Conservation (phyloP, 2,113 vertebrate species). For the Ceuthmochares aereus region DNA sequence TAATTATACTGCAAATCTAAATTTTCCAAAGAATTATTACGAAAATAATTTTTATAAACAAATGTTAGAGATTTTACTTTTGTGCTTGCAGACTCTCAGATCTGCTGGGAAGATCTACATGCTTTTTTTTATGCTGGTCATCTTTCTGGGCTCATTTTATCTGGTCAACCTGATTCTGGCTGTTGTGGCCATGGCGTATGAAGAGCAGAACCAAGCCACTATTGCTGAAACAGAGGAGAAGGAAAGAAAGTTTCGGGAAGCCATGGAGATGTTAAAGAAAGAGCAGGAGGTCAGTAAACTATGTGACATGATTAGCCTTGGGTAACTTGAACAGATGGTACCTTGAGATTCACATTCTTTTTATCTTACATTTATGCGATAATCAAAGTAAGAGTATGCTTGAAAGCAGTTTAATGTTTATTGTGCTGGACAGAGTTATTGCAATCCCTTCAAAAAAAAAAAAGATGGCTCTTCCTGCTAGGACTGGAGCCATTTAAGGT, state of each 20-base stretch:
- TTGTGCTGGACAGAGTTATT: neutral
- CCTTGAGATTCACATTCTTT: neutral
- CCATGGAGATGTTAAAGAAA: slow-evolving; percentile 92
- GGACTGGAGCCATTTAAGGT: neutral
- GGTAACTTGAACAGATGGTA: neutral
- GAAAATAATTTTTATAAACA: neutral
- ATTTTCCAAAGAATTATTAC: neutral
- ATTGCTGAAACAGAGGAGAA: slow-evolving; percentile 95
- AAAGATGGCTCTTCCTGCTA: neutral
- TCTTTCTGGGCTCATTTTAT: slow-evolving; percentile 98
- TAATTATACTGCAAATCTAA: neutral
- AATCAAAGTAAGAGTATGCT: neutral
- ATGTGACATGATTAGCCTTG: neutral
- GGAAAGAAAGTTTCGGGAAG: slow-evolving; percentile 91
- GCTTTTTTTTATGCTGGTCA: slow-evolving; percentile 99
- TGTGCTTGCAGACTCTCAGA: slow-evolving; percentile 86
- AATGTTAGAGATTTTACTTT: neutral
- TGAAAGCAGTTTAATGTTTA: neutral
- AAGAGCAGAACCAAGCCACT: slow-evolving; percentile 98
- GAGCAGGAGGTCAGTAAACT: slow-evolving; percentile 88
- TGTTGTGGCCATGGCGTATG: slow-evolving; percentile 98
- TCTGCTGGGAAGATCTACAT: slow-evolving; percentile 98
- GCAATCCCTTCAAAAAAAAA: neutral
- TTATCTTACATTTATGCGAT: neutral
- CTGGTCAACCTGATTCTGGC: slow-evolving; percentile 96